These are phyloP conservation scores for Sorex araneus DNA, from an alignment of 2,113 vertebrate species.

Conservation along the genomic window DNA sequence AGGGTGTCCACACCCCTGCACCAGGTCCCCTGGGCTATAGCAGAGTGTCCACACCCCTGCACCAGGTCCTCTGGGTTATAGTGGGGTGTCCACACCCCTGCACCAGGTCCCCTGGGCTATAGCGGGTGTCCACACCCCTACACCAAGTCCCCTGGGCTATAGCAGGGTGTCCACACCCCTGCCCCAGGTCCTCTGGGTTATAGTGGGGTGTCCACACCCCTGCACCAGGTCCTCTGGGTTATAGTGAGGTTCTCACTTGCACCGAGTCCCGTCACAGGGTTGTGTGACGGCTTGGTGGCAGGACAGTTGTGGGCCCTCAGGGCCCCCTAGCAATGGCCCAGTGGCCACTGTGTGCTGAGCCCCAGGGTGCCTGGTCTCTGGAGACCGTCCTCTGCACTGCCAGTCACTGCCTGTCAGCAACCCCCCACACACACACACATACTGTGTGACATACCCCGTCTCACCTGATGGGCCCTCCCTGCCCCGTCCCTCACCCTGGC, in stretches of 20 bases:
- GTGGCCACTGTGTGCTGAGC: background rate
- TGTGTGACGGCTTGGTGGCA: background rate
- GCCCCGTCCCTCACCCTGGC: background rate
- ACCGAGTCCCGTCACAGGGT: accelerated
- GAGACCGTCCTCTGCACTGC: background rate
- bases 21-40: too few relatives aligned
- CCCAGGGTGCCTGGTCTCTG: background rate
- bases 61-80: too few relatives aligned
- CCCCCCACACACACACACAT: background rate
- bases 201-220: background rate
- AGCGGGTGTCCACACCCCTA: background rate
- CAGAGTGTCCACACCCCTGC: too few relatives aligned
- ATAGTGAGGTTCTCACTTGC: too few relatives aligned
- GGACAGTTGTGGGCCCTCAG: background rate
- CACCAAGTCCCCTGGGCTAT: background rate
- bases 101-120: too few relatives aligned
- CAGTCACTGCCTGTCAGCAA: background rate
- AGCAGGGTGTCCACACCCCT: background rate
- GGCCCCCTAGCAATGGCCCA: background rate
- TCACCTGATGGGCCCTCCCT: background rate
- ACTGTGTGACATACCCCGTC: too few relatives aligned
- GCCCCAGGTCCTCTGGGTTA: too few relatives aligned
- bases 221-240: background rate
- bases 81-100: too few relatives aligned
- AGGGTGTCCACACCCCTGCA: too few relatives aligned